Base-by-base conservation (phyloP, 1,140 invertebrate species). In the Brachionus manjavacas region DNA sequence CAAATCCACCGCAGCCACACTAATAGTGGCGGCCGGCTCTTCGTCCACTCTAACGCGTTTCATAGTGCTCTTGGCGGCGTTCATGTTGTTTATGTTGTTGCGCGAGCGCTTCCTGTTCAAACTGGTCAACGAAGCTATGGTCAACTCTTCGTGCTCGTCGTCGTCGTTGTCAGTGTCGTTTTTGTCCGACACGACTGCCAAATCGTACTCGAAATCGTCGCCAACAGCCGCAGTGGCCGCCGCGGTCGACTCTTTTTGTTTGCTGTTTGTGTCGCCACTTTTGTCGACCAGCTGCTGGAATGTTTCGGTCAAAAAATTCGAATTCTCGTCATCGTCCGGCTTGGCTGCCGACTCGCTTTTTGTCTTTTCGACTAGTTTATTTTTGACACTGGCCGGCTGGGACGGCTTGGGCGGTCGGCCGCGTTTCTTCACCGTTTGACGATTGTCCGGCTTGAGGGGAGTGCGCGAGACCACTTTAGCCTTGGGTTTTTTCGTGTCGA, bases 371-470 rank as follows among this genome's bases (percentile, higher is more conserved):
- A 2, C 31, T 28, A n/a, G 35, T 0, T 68, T 39, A 28, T 35
- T 25, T 14, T 2, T 14, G 64, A 14, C 0, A 23, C 3, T 1
- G 31, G 6, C 31, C 31, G 31, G 31, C 16, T 39, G 6, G 7
- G 41, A 46, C 14, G 39, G 31, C 16, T 81, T 81, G 8, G 79
- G 79, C 41, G 79, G 79, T 43, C 79, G 49, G 16, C 79, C 79
- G 8, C 79, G 49, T n/a, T 81, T 81, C n/a, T 81, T 81, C 1
- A 64, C 43, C 7, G 76, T 80, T 12, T 60, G 52, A 81, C 41
- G 79, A 81, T 81, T 81, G 79, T 81, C 79, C n/a, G 79, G 79
- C 25, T 81, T 81, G 12, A 81, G 41, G 12, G 79, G 79, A 11
- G 79, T 81, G 7, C 79, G 41, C 12, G 72, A 12, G n/a, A 25